A percentile compares a stretch with the other conserved stretches of the same genome.
These are phyloP conservation scores for Synanthedon formicaeformis DNA, from an alignment of 2,888 invertebrate genomes.

Conservation along the genomic window DNA sequence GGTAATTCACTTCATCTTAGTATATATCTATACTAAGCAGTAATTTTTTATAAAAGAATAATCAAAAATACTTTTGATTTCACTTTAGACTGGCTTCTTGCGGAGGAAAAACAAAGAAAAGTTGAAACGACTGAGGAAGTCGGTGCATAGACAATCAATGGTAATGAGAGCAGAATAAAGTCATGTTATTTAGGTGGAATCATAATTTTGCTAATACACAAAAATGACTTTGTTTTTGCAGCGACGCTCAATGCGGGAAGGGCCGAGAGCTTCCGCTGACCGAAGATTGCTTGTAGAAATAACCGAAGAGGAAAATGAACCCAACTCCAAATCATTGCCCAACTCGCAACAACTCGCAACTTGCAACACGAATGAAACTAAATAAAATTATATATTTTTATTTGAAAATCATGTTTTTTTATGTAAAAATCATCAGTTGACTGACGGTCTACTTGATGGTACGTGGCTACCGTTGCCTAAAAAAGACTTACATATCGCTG, in stretches of 20 bases:
- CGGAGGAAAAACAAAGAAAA: conserved; percentile 28
- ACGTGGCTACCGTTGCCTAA: too few relatives aligned
- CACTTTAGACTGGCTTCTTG: conserved; percentile 27
- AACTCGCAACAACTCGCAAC: too few relatives aligned
- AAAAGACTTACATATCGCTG: too few relatives aligned
- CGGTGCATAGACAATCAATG: conserved; percentile 11
- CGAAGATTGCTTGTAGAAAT: conserved; percentile 27
- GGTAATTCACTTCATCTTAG: conserved; percentile 16
- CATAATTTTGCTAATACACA: not conserved
- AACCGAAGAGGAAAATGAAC: not conserved
- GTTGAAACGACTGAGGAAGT: conserved; percentile 19
- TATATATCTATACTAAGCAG: too few relatives aligned
- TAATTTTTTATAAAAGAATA: too few relatives aligned
- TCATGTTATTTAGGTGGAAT: too few relatives aligned
- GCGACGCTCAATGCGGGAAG: conserved; percentile 1
- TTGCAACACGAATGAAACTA: not conserved
- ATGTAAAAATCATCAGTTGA: too few relatives aligned
- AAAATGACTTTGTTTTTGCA: not conserved
- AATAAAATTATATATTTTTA: too few relatives aligned
- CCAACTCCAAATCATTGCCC: not conserved
- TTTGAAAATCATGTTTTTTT: too few relatives aligned
- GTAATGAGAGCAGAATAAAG: conserved; percentile 4
- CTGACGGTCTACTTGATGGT: too few relatives aligned
- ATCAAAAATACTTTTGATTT: not conserved
- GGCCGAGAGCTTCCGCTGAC: conserved; percentile 35